Percentiles rank a stretch among this genome's conserved stretches.
These are phyloP conservation scores for Melipona bicolor DNA, from an alignment of 2,888 invertebrate genomes.

Conservation along the genomic window DNA sequence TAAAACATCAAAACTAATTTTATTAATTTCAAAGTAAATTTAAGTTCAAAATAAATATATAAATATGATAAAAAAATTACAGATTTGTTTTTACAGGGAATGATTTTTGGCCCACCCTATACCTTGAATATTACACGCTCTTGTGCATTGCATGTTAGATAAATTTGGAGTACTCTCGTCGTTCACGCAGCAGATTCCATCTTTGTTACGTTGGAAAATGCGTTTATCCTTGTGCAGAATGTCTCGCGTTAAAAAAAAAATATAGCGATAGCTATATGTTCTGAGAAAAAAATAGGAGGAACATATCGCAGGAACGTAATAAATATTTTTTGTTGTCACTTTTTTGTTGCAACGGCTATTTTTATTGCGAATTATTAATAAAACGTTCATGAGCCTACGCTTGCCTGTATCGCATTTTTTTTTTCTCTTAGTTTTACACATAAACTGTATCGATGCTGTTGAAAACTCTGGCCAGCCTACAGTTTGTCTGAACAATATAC, in stretches of 20 bases:
- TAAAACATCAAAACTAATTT: too few relatives aligned
- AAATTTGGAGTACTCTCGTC: too few relatives aligned
- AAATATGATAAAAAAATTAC: too few relatives aligned
- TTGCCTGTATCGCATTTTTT: background rate
- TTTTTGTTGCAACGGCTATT: conserved; percentile 1
- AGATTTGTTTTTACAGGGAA: too few relatives aligned
- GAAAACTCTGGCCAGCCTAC: background rate
- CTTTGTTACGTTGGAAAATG: too few relatives aligned
- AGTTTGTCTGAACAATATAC: background rate
- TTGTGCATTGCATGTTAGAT: too few relatives aligned
- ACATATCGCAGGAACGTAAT: background rate
- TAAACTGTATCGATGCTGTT: background rate
- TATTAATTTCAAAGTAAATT: too few relatives aligned
- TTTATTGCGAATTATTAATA: background rate
- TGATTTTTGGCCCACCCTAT: too few relatives aligned
- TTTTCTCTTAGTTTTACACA: background rate
- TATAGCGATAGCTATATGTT: background rate
- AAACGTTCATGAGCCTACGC: background rate
- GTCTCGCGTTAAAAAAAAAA: background rate
- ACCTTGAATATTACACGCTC: too few relatives aligned
- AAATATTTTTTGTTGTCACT: background rate
- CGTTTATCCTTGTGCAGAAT: background rate
- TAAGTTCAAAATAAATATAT: too few relatives aligned
- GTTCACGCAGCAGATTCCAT: too few relatives aligned
- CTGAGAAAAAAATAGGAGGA: background rate